These are phyloP conservation scores for Apteryx owenii DNA, from an alignment of 2,113 vertebrate genomes.

Conservation along the genomic window DNA sequence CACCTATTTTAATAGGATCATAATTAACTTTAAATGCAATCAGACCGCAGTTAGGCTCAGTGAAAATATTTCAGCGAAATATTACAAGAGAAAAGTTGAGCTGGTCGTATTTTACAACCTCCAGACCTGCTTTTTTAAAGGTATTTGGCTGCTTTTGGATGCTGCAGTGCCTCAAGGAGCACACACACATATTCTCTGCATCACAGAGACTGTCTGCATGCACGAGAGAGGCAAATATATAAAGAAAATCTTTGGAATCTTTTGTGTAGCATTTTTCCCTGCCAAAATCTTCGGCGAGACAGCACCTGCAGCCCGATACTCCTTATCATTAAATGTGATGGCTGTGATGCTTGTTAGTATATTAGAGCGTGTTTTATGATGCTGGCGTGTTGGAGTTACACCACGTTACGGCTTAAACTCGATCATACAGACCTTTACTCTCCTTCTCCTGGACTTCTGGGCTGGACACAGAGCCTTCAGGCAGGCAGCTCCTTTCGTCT, in stretches of 20 bases:
- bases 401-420: conserved; percentile 87
- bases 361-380: conserved; percentile 90
- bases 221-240: conserved; percentile 24
- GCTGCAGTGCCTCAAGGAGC: conserved; percentile 37
- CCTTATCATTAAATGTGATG: conserved; percentile 89
- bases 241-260: conserved; percentile 20
- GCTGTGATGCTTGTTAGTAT: conserved; percentile 86
- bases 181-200: conserved; percentile 13
- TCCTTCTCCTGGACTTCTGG: conserved; percentile 94
- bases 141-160: conserved; percentile 70
- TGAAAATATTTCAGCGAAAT: conserved; percentile 14
- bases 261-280: conserved; percentile 44
- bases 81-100: conserved; percentile 50
- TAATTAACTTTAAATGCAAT: conserved; percentile 48
- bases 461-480: conserved; percentile 91
- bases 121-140: conserved; percentile 64
- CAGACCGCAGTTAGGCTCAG: conserved; percentile 50
- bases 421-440: conserved; percentile 96
- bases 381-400: conserved; percentile 85
- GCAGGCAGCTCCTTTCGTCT: conserved; percentile 88
- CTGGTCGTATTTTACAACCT: conserved; percentile 70
- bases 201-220: conserved; percentile 32
- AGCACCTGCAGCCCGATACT: conserved; percentile 75
- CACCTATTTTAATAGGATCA: conserved; percentile 62
- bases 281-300: conserved; percentile 67